A percentile compares a stretch with the other conserved stretches of the same genome.
Evolutionary conservation across 1,140 invertebrate species (phyloP).

Genomic region (Drosophila persimilis): DNA sequence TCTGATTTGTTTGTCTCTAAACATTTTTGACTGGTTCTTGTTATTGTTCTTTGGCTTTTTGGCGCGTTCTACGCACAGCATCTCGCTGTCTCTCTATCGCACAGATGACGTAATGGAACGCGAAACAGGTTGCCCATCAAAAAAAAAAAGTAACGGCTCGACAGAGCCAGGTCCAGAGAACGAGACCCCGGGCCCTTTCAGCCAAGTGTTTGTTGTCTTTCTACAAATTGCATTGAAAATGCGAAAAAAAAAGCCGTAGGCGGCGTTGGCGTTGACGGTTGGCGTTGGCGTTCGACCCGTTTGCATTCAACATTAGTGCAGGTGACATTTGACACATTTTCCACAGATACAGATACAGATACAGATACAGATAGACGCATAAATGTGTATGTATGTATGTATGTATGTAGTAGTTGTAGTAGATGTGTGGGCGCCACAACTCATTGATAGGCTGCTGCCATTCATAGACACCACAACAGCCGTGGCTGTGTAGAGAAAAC

Average conservation of each 20-base stretch:
- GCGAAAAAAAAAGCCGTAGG: conserved; percentile 7
- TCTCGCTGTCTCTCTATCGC: conserved; percentile 1
- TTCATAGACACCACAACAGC: conserved; percentile 35
- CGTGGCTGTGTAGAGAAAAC: background rate
- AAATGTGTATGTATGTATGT: background rate
- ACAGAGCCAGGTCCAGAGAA: conserved; percentile 9
- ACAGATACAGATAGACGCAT: conserved; percentile 8
- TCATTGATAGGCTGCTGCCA: conserved; percentile 53
- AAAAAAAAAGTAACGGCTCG: conserved; percentile 17
- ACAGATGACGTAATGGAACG: conserved; percentile 49
- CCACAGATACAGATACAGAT: conserved; percentile 17
- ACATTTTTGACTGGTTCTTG: conserved; percentile 27
- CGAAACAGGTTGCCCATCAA: conserved; percentile 60
- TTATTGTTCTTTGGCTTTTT: conserved; percentile 30
- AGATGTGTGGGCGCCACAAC: conserved; percentile 53
- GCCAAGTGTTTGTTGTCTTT: background rate
- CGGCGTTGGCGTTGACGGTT: conserved; percentile 6
- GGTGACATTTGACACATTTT: conserved; percentile 70
- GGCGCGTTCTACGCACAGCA: conserved; percentile 30
- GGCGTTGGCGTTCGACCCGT: too few relatives aligned
- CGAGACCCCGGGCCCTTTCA: conserved; percentile 12
- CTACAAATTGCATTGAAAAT: conserved; percentile 31
- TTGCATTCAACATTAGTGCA: conserved; percentile 23
- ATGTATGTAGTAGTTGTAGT: conserved; percentile 16
- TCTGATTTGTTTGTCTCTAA: conserved; percentile 42